Conservation (phyloP, 92 coral and sea anemone species). For the Porites divaricata region DNA sequence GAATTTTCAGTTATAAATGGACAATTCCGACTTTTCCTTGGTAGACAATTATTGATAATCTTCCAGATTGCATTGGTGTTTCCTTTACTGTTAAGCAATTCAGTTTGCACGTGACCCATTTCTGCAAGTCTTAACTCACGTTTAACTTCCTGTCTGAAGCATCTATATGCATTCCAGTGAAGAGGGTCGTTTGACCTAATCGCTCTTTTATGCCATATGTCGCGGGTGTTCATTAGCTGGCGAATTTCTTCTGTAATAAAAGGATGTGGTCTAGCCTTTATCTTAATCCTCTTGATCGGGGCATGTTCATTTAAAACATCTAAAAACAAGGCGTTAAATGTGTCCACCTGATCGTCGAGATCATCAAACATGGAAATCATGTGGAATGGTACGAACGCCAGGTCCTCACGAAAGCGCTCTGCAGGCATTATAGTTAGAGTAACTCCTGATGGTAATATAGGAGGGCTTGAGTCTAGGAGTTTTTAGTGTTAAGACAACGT, state of each 20-base stretch:
- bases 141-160: slow-evolving; percentile 35
- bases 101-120: slow-evolving; percentile 9
- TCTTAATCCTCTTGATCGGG: slow-evolving; percentile 36
- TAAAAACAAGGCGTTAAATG: slow-evolving; percentile 49
- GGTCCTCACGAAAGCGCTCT: slow-evolving; percentile 56
- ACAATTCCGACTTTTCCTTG: too few relatives aligned
- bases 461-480: slow-evolving; percentile 60
- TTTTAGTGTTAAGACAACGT: slow-evolving; percentile 51
- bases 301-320: slow-evolving; percentile 45
- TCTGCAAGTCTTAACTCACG: slow-evolving; percentile 30
- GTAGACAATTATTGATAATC: too few relatives aligned
- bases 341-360: slow-evolving; percentile 52
- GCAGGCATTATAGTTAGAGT: slow-evolving; percentile 45
- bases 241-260: slow-evolving; percentile 41
- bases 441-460: slow-evolving; percentile 62
- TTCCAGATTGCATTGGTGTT: too few relatives aligned
- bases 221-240: slow-evolving; percentile 40
- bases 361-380: slow-evolving; percentile 54
- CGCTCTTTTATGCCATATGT: slow-evolving; percentile 43
- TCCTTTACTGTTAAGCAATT: slow-evolving; percentile 1
- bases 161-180: slow-evolving; percentile 23
- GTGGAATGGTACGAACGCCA: slow-evolving; percentile 62
- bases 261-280: slow-evolving; percentile 42
- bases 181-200: slow-evolving; percentile 25
- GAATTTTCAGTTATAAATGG: too few relatives aligned